A percentile compares a stretch with the other conserved stretches of the same genome.
These are phyloP conservation scores for Axea sp. DNA, from an alignment of 2,888 invertebrate genomes.

Conservation along the genomic window DNA sequence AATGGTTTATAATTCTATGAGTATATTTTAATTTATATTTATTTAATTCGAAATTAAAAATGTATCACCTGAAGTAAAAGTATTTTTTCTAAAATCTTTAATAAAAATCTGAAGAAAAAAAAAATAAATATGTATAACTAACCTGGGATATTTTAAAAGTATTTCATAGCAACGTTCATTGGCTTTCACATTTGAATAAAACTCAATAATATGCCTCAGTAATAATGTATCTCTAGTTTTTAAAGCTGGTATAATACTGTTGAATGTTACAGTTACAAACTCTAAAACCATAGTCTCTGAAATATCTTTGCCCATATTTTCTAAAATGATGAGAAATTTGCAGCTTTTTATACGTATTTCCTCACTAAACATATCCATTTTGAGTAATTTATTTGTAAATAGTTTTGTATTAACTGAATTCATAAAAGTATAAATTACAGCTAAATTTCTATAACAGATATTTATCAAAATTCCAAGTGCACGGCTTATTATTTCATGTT, in stretches of 20 bases:
- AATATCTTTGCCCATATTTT: constrained; percentile 80
- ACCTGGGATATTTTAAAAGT: constrained; percentile 73
- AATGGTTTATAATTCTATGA: too few relatives aligned
- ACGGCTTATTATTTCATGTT: constrained; percentile 80
- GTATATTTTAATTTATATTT: too few relatives aligned
- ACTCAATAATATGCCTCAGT: constrained; percentile 81
- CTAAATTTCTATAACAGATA: constrained; percentile 88
- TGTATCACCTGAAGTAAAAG: too few relatives aligned
- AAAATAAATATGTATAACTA: too few relatives aligned
- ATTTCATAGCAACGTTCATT: constrained; percentile 72
- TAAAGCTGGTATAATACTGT: constrained; percentile 80
- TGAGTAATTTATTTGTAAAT: constrained; percentile 83
- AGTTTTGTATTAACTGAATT: constrained; percentile 86
- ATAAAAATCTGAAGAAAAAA: too few relatives aligned
- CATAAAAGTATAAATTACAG: constrained; percentile 87
- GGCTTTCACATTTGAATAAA: constrained; percentile 80
- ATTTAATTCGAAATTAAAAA: too few relatives aligned
- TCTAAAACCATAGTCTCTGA: constrained; percentile 80
- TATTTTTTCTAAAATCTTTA: too few relatives aligned
- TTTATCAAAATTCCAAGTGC: constrained; percentile 88
- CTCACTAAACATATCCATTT: constrained; percentile 80
- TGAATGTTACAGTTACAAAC: constrained; percentile 80
- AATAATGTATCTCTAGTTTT: constrained; percentile 79
- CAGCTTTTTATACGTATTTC: constrained; percentile 81
- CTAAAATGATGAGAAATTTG: constrained; percentile 81